These are phyloP conservation scores for Hirundichthys speculiger DNA, from an alignment of 2,113 vertebrate species.

Conservation along the genomic window DNA sequence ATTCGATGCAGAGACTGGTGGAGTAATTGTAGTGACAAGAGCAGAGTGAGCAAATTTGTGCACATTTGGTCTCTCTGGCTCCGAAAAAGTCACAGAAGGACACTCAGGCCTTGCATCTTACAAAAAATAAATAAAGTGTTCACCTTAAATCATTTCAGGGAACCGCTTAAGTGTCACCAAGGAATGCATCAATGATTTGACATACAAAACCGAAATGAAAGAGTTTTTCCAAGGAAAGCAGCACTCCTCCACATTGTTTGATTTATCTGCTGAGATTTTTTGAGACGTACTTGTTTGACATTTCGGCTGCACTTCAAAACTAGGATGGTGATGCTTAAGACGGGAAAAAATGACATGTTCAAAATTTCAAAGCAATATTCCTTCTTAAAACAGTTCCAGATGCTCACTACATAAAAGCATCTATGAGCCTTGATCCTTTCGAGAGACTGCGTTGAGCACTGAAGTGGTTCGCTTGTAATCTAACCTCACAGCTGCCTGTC, in stretches of 20 bases:
- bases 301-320: conserved; percentile 8
- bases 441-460: too few species aligned
- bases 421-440: not conserved
- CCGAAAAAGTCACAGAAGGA: conserved; percentile 4
- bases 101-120: conserved; percentile 25
- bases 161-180: not conserved
- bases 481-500: not conserved
- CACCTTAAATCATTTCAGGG: not conserved
- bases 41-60: conserved; percentile 22
- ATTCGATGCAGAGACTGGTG: conserved; percentile 12
- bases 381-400: not conserved
- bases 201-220: not conserved
- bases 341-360: not conserved
- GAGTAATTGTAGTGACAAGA: conserved; percentile 27
- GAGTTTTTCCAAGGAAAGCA: not conserved
- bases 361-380: not conserved
- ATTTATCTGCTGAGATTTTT: too few species aligned
- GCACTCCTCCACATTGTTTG: not conserved
- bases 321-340: too few species aligned
- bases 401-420: not conserved
- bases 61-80: not conserved
- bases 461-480: not conserved
- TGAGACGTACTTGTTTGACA: not conserved
- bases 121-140: conserved; percentile 2
- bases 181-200: not conserved